phyloP scores from a whole-genome alignment of 37 sponge, comb jelly and placozoan genomes.

The Petrosia ficiformis region DNA sequence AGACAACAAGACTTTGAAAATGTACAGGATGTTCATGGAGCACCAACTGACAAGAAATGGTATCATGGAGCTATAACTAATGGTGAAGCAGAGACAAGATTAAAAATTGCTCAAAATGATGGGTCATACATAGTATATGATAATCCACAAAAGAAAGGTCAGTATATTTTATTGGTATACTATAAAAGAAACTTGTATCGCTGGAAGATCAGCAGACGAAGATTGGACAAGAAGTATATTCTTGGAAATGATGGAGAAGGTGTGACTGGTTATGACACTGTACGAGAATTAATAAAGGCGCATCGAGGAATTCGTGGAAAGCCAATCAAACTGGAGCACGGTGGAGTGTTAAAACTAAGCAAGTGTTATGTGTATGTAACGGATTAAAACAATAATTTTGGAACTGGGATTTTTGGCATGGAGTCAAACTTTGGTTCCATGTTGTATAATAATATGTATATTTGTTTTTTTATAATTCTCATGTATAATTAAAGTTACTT shows the following conservation, averaged over 20 bases:
- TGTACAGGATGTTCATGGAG: not conserved
- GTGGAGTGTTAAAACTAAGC: not conserved
- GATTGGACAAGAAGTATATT: not conserved
- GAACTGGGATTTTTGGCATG: not conserved
- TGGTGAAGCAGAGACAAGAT: not conserved
- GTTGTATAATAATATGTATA: too few species aligned
- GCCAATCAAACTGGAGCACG: not conserved
- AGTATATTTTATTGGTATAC: not conserved
- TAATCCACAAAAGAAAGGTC: not conserved
- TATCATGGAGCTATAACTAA: not conserved
- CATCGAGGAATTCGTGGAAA: conserved; percentile 3
- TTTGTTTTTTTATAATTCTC: too few species aligned
- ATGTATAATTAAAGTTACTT: too few species aligned
- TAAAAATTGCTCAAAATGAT: not conserved
- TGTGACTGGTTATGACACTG: not conserved
- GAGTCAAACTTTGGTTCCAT: too few species aligned
- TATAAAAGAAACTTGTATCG: not conserved
- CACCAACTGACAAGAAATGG: conserved; percentile 8
- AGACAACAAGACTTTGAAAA: not conserved
- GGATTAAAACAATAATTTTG: too few species aligned
- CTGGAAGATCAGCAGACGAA: not conserved
- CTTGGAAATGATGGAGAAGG: conserved; percentile 1
- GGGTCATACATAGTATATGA: not conserved
- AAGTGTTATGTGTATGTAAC: not conserved
- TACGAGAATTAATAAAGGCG: not conserved